A percentile compares a stretch with the other conserved stretches of the same genome.
Conservation (phyloP, 2,113 vertebrate genomes). For the Channa argus region DNA sequence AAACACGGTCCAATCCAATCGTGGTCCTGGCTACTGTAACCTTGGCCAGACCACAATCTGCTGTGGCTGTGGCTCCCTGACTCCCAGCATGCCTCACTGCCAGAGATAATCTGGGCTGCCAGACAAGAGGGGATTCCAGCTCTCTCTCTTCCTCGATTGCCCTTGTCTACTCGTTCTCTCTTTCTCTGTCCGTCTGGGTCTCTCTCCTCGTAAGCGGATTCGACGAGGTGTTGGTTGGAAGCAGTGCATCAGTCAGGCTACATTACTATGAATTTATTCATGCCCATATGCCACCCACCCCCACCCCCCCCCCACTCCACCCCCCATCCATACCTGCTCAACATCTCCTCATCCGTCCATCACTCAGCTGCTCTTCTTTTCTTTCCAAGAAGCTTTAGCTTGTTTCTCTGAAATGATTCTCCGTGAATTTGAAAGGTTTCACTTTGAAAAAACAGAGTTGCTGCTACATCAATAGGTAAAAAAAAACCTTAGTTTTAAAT, state of each 20-base stretch:
- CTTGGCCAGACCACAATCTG: conserved; percentile 59
- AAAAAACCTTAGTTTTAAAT: conserved; percentile 44
- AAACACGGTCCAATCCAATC: conserved; percentile 57
- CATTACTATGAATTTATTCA: conserved; percentile 86
- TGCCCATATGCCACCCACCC: conserved; percentile 75
- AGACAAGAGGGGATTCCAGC: conserved; percentile 71
- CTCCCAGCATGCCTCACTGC: conserved; percentile 60
- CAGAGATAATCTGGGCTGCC: conserved; percentile 73
- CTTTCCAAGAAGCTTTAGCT: conserved; percentile 41
- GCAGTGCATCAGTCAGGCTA: conserved; percentile 79
- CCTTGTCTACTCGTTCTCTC: conserved; percentile 32
- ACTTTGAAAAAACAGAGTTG: conserved; percentile 39
- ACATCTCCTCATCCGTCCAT: conserved; percentile 39
- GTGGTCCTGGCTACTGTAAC: conserved; percentile 48
- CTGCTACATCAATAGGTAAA: neutral
- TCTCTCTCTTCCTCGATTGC: conserved; percentile 28
- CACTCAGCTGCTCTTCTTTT: conserved; percentile 39
- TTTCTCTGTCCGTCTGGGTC: conserved; percentile 47
- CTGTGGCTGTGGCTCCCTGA: conserved; percentile 37
- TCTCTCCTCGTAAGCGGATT: conserved; percentile 77
- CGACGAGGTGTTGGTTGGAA: conserved; percentile 82
- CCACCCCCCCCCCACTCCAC: neutral
- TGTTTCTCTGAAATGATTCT: conserved; percentile 61
- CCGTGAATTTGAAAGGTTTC: conserved; percentile 46
- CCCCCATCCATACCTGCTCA: conserved; percentile 36